phyloP scores from a whole-genome alignment of 2,113 vertebrate genomes.

The Oreochromis niloticus region DNA sequence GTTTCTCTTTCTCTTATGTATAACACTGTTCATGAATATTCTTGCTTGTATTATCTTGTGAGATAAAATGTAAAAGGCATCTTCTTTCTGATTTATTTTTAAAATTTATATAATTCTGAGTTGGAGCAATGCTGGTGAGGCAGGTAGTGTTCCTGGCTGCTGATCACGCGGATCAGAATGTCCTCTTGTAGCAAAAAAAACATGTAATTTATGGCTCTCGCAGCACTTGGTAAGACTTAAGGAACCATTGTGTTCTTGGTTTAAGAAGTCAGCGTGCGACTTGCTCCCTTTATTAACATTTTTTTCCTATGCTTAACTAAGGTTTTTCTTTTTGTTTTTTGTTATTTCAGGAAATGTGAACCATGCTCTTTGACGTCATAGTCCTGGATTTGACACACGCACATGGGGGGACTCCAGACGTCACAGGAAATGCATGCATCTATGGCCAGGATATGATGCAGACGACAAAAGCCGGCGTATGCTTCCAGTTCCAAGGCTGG shows the following conservation, averaged over 20 bases:
- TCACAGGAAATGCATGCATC: background rate
- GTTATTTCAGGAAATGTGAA: background rate
- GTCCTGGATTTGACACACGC: background rate
- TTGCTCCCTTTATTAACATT: background rate
- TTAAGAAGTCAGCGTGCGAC: background rate
- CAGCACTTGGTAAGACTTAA: background rate
- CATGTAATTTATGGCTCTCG: background rate
- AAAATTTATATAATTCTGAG: background rate
- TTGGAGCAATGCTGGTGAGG: background rate
- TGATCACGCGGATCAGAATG: background rate
- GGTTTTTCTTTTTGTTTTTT: background rate
- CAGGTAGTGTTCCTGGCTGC: background rate
- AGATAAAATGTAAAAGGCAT: background rate
- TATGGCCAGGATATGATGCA: background rate
- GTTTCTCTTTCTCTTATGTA: background rate
- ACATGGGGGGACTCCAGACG: background rate
- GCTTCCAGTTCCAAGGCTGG: background rate
- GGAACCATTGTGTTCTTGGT: background rate
- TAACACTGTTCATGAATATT: background rate
- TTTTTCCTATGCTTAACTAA: background rate
- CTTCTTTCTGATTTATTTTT: background rate
- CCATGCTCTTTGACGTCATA: conserved; percentile 6
- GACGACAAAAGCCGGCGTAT: background rate
- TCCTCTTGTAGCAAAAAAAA: background rate
- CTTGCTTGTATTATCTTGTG: background rate